A percentile compares a stretch with the other conserved stretches of the same genome.
phyloP scores from a whole-genome alignment of 2,113 vertebrate genomes.

The Phalacrocorax pelagicus region DNA sequence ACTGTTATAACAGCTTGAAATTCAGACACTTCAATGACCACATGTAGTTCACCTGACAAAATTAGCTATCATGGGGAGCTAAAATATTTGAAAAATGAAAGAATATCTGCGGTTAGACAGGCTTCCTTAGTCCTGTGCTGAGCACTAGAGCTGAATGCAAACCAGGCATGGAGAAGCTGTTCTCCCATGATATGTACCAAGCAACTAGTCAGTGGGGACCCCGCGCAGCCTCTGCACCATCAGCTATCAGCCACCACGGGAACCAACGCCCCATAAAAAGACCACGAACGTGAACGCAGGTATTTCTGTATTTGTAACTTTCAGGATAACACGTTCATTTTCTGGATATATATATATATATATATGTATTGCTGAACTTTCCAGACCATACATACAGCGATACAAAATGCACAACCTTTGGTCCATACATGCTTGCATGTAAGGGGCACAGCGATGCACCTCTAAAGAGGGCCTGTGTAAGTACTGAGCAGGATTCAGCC shows the following conservation, averaged over 20 bases:
- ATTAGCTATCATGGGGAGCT: not conserved
- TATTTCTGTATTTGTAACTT: not conserved
- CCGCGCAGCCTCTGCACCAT: not conserved
- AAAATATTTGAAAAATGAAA: not conserved
- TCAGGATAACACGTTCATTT: not conserved
- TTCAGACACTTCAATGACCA: not conserved
- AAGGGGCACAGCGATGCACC: not conserved
- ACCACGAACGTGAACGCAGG: not conserved
- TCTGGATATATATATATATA: too few relatives aligned
- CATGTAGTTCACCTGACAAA: not conserved
- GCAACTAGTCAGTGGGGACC: not conserved
- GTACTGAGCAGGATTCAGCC: not conserved
- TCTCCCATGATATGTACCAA: not conserved
- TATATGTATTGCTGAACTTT: not conserved
- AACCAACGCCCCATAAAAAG: not conserved
- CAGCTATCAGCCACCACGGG: not conserved
- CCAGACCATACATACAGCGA: not conserved
- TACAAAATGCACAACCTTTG: not conserved
- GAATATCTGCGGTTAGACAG: not conserved
- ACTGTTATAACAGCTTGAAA: not conserved
- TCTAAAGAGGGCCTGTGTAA: not conserved
- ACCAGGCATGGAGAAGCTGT: not conserved
- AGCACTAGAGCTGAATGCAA: not conserved
- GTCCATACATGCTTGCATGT: fast-evolving
- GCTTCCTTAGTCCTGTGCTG: not conserved